Evolutionary conservation across 2,888 invertebrate species (phyloP).

Genomic region (Chaitophorus viminalis): DNA sequence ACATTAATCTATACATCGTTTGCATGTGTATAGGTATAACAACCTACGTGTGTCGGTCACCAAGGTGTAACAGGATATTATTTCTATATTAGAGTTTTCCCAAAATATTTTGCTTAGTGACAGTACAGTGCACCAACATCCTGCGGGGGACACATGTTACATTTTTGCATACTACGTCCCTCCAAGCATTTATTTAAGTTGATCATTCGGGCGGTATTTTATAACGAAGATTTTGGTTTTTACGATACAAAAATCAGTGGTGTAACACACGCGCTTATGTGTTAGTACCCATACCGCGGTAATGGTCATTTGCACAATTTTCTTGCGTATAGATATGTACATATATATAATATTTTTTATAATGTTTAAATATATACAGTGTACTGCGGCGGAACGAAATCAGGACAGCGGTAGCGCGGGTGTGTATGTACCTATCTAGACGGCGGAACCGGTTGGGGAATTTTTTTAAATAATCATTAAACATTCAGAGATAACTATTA

Average conservation of each 20-base stretch:
- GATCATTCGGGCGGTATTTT: background rate
- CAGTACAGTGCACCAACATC: background rate
- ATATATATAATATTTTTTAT: conserved; percentile 12
- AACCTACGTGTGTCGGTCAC: background rate
- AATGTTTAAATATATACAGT: background rate
- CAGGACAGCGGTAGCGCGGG: background rate
- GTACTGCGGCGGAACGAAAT: conserved; percentile 5
- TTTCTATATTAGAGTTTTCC: background rate
- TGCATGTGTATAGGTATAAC: background rate
- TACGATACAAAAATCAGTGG: background rate
- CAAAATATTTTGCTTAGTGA: background rate
- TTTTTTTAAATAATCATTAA: conserved; percentile 40
- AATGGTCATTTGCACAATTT: background rate
- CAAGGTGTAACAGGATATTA: background rate
- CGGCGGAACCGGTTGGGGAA: conserved; percentile 32
- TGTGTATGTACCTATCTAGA: background rate
- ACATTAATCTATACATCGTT: background rate
- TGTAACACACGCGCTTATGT: background rate
- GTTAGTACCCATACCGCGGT: background rate
- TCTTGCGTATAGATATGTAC: background rate
- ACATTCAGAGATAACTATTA: conserved; percentile 34
- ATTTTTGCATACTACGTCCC: too few species aligned
- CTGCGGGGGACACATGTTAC: too few species aligned
- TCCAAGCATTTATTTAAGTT: background rate
- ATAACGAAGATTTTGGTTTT: background rate